Base-by-base conservation (phyloP, 2,888 invertebrate species). In the Chalcosyrphus nemorum region DNA sequence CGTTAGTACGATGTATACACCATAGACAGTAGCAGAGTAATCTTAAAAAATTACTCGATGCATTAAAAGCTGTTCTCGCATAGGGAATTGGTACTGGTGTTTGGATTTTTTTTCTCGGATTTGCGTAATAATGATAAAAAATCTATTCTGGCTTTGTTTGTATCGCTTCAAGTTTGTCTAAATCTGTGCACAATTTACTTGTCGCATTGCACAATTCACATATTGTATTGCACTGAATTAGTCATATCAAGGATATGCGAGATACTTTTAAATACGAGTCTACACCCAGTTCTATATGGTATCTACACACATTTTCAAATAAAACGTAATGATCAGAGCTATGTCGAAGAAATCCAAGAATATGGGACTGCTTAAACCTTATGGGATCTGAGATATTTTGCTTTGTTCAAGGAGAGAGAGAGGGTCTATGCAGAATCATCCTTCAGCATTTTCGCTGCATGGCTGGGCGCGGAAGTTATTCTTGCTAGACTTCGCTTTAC, bases 21-120 rank as follows among this genome's bases (percentile, higher is more conserved):
- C 13, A 32, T n/a, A 24, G 9, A 41, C 24, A 4, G 13, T 52
- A 41, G 66, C 38, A 52, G n/a, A 81, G 77, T 71, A 85, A 81
- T 85, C 86, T 86, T 85, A 75, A 81, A 84, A 47, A 78, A 85
- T 70, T 85, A 81, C 81, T 85, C 81, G 72, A 70, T 85, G 72
- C 81, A 86, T 84, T 82, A 80, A 86, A 84, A 74, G 56, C 41
- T 54, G 29, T 43, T 52, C n/a, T 24, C 11, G 50, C 47, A 47
- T 17, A 52, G 15, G 65, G 52, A 52, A 52, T 65, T 45, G 7
- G 4, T 21, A 7, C 9, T 32, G n/a, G 19, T 47, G n/a, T 24
- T 27, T 52, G 13, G 27, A n/a, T 15, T 4, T 29, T 52, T 63
- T 47, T 32, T 63, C 29, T 32, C n/a, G 19, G n/a, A 63, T 21